Conservation (phyloP, 1,140 invertebrate genomes). For the Akabosia matsudoensis region DNA sequence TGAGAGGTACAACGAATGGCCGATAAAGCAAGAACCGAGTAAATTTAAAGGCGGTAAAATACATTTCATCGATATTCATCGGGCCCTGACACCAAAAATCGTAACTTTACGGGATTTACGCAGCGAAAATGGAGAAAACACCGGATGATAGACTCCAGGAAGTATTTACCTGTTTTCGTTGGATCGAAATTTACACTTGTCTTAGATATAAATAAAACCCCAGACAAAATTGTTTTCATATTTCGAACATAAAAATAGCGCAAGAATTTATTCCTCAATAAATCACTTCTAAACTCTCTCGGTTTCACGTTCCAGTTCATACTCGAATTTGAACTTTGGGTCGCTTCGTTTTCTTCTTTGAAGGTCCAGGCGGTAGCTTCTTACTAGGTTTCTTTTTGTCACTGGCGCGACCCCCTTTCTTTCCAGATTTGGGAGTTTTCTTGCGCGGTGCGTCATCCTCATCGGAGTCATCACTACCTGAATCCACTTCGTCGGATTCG, state of each 20-base stretch:
- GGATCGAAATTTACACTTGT: too few species aligned
- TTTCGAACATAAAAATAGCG: not conserved
- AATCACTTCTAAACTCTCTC: constrained; percentile 28
- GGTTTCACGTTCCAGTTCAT: constrained; percentile 38
- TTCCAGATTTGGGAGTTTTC: not conserved
- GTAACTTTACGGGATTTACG: too few species aligned
- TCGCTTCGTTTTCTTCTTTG: not conserved
- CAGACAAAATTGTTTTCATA: too few species aligned
- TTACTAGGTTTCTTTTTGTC: not conserved
- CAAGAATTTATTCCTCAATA: not conserved
- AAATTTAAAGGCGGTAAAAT: too few species aligned
- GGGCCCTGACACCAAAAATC: too few species aligned
- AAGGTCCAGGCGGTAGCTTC: not conserved
- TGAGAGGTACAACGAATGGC: too few species aligned
- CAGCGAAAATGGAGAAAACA: too few species aligned
- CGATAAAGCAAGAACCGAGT: too few species aligned
- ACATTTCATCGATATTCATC: too few species aligned
- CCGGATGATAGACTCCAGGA: too few species aligned
- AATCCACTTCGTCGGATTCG: not conserved
- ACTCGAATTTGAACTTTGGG: constrained; percentile 39
- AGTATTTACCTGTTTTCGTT: too few species aligned
- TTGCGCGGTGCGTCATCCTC: not conserved
- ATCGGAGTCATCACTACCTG: not conserved
- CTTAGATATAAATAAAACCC: not conserved
- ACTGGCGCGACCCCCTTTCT: not conserved